Evolutionary conservation across 2,888 invertebrate genomes (phyloP).

Genomic region (Patella pellucida): DNA sequence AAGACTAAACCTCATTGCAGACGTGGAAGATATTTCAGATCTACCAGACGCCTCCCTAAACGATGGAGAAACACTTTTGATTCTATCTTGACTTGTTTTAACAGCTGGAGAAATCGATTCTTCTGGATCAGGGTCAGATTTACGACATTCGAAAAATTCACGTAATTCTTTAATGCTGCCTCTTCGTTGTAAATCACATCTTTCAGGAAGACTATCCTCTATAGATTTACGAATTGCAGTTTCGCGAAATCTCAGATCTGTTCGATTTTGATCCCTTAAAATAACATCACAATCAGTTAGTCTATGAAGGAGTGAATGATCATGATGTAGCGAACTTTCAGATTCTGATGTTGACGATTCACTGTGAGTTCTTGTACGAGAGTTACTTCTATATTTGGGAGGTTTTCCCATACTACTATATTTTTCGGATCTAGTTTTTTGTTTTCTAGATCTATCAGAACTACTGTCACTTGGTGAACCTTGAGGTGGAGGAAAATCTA

Average conservation of each 20-base stretch:
- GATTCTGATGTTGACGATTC: constrained; percentile 59
- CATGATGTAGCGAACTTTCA: constrained; percentile 32
- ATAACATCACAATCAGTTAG: constrained; percentile 24
- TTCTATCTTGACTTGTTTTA: constrained; percentile 34
- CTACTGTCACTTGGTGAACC: constrained; percentile 17
- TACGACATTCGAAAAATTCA: constrained; percentile 56
- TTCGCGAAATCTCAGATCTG: constrained; percentile 12
- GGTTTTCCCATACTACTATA: constrained; percentile 41
- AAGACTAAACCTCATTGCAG: constrained; percentile 38
- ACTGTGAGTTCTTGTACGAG: constrained; percentile 51
- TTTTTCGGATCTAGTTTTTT: constrained; percentile 25
- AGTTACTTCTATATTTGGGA: constrained; percentile 48
- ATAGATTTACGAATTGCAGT: constrained; percentile 10
- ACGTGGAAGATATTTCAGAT: constrained; percentile 19
- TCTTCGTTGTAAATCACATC: constrained; percentile 48
- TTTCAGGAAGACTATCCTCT: constrained; percentile 29
- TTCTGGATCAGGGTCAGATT: constrained; percentile 18
- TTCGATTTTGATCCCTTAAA: constrained; percentile 33
- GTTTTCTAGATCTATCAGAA: constrained; percentile 24
- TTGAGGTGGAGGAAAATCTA: constrained; percentile 17
- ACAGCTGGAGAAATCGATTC: constrained; percentile 22
- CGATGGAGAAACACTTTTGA: constrained; percentile 46
- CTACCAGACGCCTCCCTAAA: constrained; percentile 14
- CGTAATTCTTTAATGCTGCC: constrained; percentile 64
- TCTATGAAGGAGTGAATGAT: not conserved